phyloP scores from a whole-genome alignment of 2,888 invertebrate species.

The Palloptera scutellata region DNA sequence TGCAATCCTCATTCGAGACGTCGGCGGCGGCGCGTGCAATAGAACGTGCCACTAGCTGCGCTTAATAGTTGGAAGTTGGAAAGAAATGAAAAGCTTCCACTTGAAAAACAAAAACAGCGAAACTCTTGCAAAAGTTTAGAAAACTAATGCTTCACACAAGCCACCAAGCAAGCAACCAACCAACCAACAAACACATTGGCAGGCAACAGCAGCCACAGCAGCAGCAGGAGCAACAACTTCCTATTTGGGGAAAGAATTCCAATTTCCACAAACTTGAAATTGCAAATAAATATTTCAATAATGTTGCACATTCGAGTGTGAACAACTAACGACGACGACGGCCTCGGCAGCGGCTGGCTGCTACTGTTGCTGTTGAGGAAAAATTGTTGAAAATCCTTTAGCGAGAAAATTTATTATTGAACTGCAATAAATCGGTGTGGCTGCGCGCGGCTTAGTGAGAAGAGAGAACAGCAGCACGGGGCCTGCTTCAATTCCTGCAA shows the following conservation, averaged over 20 bases:
- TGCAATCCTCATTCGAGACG: too few relatives aligned
- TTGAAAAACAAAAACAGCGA: too few relatives aligned
- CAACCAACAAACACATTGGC: too few relatives aligned
- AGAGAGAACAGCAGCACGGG: background rate
- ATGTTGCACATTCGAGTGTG: constrained; percentile 45
- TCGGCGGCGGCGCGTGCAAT: too few relatives aligned
- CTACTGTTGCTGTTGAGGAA: constrained; percentile 8
- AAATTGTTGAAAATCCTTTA: constrained; percentile 43
- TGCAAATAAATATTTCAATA: constrained; percentile 46
- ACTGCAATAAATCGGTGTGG: constrained; percentile 50
- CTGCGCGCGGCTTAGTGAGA: background rate
- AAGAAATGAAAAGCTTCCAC: too few relatives aligned
- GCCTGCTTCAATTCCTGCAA: background rate
- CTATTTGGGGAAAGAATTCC: constrained; percentile 14
- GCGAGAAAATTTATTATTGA: constrained; percentile 46
- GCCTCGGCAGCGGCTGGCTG: background rate
- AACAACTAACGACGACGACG: background rate
- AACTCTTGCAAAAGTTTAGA: too few relatives aligned
- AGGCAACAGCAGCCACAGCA: too few relatives aligned
- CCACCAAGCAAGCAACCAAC: too few relatives aligned
- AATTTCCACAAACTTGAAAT: constrained; percentile 26
- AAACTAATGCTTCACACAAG: too few relatives aligned
- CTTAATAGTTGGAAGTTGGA: too few relatives aligned
- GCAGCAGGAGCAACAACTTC: too few relatives aligned
- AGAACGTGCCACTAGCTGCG: too few relatives aligned